Conservation (phyloP, 92 coral and sea anemone genomes). For the Phenganax subtilis region DNA sequence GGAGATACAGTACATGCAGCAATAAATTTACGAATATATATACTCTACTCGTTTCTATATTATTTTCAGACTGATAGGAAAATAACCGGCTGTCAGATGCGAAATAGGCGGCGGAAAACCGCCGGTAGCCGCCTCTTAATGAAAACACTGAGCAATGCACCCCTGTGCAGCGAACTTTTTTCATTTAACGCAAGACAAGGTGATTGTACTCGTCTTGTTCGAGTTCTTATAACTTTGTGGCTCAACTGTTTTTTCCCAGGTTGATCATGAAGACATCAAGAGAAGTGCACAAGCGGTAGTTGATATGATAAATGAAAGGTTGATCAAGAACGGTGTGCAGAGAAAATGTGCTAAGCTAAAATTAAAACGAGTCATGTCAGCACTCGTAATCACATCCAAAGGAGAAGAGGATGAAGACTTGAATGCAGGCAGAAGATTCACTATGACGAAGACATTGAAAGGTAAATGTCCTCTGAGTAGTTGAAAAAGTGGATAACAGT, state of each 20-base stretch:
- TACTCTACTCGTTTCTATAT: too few relatives aligned
- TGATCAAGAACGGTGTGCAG: constrained; percentile 24
- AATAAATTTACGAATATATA: too few relatives aligned
- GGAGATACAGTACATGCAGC: too few relatives aligned
- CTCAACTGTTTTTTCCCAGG: constrained; percentile 7
- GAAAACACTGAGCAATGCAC: too few relatives aligned
- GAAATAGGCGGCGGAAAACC: too few relatives aligned
- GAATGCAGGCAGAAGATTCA: background rate
- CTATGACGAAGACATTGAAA: constrained; percentile 10
- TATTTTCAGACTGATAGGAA: too few relatives aligned
- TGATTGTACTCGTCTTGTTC: too few relatives aligned
- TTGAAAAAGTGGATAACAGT: constrained; percentile 25
- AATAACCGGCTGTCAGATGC: too few relatives aligned
- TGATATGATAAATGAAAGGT: constrained; percentile 57
- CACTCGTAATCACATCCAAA: constrained; percentile 44
- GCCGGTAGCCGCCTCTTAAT: too few relatives aligned
- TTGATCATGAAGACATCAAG: constrained; percentile 54
- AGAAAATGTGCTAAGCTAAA: constrained; percentile 45
- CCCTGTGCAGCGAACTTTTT: background rate
- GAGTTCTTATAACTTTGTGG: too few relatives aligned
- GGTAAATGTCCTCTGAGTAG: background rate
- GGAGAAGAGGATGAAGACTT: constrained; percentile 11
- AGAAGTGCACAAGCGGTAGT: constrained; percentile 60
- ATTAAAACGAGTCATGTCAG: constrained; percentile 37
- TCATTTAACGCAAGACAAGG: too few relatives aligned